Base-by-base conservation (phyloP, 2,797 vertebrate species). In the Anguilla obscura region DNA sequence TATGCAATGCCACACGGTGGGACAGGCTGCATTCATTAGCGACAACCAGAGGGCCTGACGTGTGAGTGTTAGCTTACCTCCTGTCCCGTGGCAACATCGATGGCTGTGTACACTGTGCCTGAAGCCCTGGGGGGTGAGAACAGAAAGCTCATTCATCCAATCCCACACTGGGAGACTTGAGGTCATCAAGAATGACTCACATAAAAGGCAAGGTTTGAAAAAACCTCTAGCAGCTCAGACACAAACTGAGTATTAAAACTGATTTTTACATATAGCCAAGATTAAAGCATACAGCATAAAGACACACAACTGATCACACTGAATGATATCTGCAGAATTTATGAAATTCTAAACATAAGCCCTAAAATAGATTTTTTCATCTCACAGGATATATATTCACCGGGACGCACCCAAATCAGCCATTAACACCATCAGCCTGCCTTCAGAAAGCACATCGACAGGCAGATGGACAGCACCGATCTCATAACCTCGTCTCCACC, bases 21-120 rank as follows among this genome's bases (percentile, higher is more conserved):
- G 36, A 45, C 14, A 79, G 33, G 74, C 40, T 45, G 6, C 33
- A 36, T 21, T 54, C 48, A 40, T 79, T 79, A 36, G 33, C 18
- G 16, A 79, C 16, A 10, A 36, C 14, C 74, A 36, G 10, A 5
- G 71, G 71, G 12, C 71, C 4, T 3, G 71, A 7, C 6, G 69
- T 36, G 16, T 12, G 16, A 79, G 36, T 7, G 36, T 10, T 2
- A 2, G 54, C 88, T 93, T 95, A 99, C 98, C 97, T 99, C 98
- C 92, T 99, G 98, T 89, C 98, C 98, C 7, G 98, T 96, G 60
- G 98, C 97, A 86, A 99, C 97, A 89, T 99, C 98, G 85, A 98
- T 99, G 91, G 98, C 98, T 91, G 98, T 99, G 92, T 97, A 99
- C 93, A 99, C 98, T 66, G 98, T 99, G 90, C 98, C 98, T 89